Base-by-base conservation (phyloP, 2,888 invertebrate genomes). In the Fabriciana adippe region DNA sequence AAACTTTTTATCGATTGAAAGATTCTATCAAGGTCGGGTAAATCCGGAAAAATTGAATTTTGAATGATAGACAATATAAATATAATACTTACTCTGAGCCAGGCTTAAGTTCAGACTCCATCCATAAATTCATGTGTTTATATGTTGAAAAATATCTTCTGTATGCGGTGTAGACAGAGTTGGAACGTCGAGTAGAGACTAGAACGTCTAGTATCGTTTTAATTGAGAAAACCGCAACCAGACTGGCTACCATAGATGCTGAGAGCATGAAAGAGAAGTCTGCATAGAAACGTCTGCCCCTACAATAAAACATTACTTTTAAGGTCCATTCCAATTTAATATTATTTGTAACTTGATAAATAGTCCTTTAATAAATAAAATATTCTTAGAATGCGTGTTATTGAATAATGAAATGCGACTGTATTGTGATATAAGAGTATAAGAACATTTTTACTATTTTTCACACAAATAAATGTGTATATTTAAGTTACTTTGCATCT, bases 101-200 rank as follows among this genome's bases (percentile, higher is more conserved):
- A 1, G 93, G 92, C 67, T 92, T 92, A 50, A 95, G 93, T 70
- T 95, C 93, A 18, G 93, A 88, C 66, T 93, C 89, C 80, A 96
- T 96, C 97, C 97, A 97, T 11, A 94, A 83, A 35, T 93, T 86
- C 72, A 95, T 94, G 79, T 97, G 96, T 2, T 94, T 88, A 55
- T 96, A 90, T 0, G 97, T 97, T 4, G 94, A 93, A 21, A 96
- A 81, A 81, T 97, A 97, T 74, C 97, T 91, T 64, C 93, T 93
- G 81, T 95, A 96, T 0, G 96, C 94, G 0, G 94, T 93, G 51
- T 92, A 83, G 0, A 93, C 86, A 3, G 93, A 94, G 18, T 94
- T 92, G 5, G 96, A 96, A 80, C 94, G 94, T 41, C 93, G 92
- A 0, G 96, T 96, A 72, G 94, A 93, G 6, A 94, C 87, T 5